Percentiles rank a stretch among this genome's conserved stretches.
Evolutionary conservation across 92 coral and sea anemone species (phyloP).

Genomic region (Phenganax subtilis): DNA sequence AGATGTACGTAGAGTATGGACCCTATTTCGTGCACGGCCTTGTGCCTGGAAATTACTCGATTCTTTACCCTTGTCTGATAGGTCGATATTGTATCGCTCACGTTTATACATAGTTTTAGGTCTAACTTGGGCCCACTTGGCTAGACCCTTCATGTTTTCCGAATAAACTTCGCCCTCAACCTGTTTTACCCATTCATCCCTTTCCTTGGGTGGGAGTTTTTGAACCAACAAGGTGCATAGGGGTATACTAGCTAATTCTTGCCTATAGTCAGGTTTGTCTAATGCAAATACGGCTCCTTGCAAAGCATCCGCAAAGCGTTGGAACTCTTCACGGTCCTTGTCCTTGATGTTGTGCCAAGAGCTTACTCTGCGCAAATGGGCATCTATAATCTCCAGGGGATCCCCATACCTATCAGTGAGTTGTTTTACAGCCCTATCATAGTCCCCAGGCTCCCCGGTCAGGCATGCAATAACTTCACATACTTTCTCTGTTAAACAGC

Average conservation of each 20-base stretch:
- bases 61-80: background rate
- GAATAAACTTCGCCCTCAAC: constrained; percentile 23
- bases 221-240: constrained; percentile 32
- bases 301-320: constrained; percentile 49
- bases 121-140: constrained; percentile 46
- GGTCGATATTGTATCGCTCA: background rate
- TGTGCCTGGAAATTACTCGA: too few relatives aligned
- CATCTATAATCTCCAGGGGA: constrained; percentile 50
- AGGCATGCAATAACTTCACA: constrained; percentile 41
- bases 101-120: constrained; percentile 35
- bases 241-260: constrained; percentile 33
- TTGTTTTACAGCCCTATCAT: constrained; percentile 38
- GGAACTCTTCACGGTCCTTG: constrained; percentile 30
- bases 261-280: constrained; percentile 41
- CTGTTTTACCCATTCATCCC: constrained; percentile 47
- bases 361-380: background rate
- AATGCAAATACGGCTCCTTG: constrained; percentile 57
- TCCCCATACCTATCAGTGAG: constrained; percentile 50
- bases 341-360: too few relatives aligned
- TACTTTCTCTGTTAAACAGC: constrained; percentile 20
- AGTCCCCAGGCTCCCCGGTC: constrained; percentile 47
- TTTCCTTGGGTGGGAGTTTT: constrained; percentile 38
- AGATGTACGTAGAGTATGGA: too few relatives aligned
- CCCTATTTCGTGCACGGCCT: too few relatives aligned
- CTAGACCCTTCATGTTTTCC: constrained; percentile 35